These are phyloP conservation scores for Sebastes miniatus DNA, from an alignment of 2,797 vertebrate genomes.

Conservation along the genomic window DNA sequence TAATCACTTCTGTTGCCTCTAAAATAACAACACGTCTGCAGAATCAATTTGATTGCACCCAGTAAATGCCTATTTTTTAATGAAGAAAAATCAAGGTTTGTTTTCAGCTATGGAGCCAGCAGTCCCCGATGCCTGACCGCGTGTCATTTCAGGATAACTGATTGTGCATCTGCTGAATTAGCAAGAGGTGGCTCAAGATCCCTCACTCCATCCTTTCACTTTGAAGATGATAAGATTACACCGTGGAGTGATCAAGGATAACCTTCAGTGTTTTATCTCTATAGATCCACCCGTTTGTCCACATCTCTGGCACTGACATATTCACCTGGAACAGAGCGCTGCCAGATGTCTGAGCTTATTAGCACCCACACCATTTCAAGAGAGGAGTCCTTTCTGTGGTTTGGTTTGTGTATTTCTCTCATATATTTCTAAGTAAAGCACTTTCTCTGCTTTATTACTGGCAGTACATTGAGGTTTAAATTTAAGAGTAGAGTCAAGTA, in stretches of 20 bases:
- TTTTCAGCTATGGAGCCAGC: constrained; percentile 7
- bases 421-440: background rate
- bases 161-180: constrained; percentile 39
- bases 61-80: constrained; percentile 51
- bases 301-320: constrained; percentile 19
- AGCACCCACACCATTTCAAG: constrained; percentile 4
- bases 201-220: constrained; percentile 21
- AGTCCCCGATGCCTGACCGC: background rate
- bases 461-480: background rate
- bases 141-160: constrained; percentile 16
- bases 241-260: constrained; percentile 48
- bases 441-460: background rate
- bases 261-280: constrained; percentile 50
- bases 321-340: constrained; percentile 28
- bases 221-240: constrained; percentile 67
- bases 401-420: constrained; percentile 3
- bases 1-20: constrained; percentile 63
- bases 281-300: constrained; percentile 23
- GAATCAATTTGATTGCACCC: constrained; percentile 73
- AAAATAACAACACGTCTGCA: constrained; percentile 56
- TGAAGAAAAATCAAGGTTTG: constrained; percentile 54
- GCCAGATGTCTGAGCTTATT: constrained; percentile 32
- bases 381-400: background rate
- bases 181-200: constrained; percentile 13
- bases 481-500: background rate